These are phyloP conservation scores for Crocallis elinguaria DNA, from an alignment of 2,888 invertebrate species.

Conservation along the genomic window DNA sequence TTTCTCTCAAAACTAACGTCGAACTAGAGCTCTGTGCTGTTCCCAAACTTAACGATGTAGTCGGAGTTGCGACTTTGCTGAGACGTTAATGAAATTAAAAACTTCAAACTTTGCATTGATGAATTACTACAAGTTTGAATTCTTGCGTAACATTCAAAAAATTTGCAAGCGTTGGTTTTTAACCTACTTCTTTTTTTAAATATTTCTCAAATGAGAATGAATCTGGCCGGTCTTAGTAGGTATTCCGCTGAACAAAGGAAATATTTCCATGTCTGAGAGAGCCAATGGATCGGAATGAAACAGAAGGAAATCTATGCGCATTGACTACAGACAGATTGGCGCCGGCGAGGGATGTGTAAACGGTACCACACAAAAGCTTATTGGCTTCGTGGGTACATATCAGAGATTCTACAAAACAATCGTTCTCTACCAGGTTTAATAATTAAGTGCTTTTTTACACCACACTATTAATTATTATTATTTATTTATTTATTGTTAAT, in stretches of 20 bases:
- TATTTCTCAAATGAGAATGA: no score
- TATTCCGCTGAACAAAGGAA: not conserved
- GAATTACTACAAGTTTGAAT: not conserved
- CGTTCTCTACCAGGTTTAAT: not conserved
- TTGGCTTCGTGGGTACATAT: constrained; percentile 8
- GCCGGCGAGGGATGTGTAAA: constrained; percentile 25
- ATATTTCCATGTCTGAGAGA: constrained; percentile 1
- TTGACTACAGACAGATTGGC: constrained; percentile 32
- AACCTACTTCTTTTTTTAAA: no score
- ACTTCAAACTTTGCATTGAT: not conserved
- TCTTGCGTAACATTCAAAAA: no score
- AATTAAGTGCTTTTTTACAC: no score
- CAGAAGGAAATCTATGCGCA: constrained; percentile 28
- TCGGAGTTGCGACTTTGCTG: not conserved
- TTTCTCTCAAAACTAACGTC: constrained; percentile 9
- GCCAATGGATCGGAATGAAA: constrained; percentile 18
- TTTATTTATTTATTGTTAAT: no score
- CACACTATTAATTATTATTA: no score
- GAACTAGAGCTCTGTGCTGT: constrained; percentile 11
- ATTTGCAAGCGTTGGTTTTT: no score
- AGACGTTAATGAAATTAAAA: not conserved
- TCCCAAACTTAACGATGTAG: constrained; percentile 1
- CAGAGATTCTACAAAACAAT: not conserved
- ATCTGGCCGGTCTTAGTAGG: not conserved
- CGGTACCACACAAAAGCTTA: constrained; percentile 14